These are phyloP conservation scores for Trichogramma dendrolimi DNA, from an alignment of 2,888 invertebrate genomes.

Conservation along the genomic window DNA sequence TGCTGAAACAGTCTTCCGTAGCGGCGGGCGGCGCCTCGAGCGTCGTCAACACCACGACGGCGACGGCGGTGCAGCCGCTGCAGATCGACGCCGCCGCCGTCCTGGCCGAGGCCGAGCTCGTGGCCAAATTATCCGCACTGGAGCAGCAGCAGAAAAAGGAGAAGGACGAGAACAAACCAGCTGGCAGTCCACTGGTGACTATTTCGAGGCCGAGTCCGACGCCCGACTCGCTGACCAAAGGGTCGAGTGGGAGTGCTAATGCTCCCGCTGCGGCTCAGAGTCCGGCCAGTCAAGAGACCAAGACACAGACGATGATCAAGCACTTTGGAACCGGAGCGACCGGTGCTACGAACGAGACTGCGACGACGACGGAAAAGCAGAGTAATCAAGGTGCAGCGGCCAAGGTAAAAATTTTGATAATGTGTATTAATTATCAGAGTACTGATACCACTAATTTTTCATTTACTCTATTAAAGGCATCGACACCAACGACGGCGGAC, in stretches of 20 bases:
- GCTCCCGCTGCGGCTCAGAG: conserved; percentile 16
- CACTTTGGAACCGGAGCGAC: conserved; percentile 16
- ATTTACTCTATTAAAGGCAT: too few species aligned
- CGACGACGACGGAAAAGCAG: background rate
- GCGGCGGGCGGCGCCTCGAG: conserved; percentile 44
- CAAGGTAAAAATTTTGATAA: background rate
- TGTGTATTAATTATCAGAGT: background rate
- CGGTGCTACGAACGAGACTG: background rate
- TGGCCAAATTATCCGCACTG: conserved; percentile 21
- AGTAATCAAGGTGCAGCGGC: background rate
- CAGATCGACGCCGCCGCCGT: conserved; percentile 42
- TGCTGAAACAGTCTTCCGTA: conserved; percentile 42
- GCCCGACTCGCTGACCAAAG: background rate
- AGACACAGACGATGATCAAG: conserved; percentile 21
- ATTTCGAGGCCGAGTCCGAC: background rate
- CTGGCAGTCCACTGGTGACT: background rate
- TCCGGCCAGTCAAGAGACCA: conserved; percentile 3
- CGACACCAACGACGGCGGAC: too few species aligned
- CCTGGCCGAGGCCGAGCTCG: conserved; percentile 33
- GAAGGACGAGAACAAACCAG: conserved; percentile 6
- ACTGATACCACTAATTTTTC: too few species aligned
- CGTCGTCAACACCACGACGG: conserved; percentile 47
- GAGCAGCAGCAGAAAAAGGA: conserved; percentile 19
- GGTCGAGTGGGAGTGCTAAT: background rate
- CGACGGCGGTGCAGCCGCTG: conserved; percentile 47